Evolutionary conservation across 2,888 invertebrate species (phyloP).

Genomic region (Myopa testacea): DNA sequence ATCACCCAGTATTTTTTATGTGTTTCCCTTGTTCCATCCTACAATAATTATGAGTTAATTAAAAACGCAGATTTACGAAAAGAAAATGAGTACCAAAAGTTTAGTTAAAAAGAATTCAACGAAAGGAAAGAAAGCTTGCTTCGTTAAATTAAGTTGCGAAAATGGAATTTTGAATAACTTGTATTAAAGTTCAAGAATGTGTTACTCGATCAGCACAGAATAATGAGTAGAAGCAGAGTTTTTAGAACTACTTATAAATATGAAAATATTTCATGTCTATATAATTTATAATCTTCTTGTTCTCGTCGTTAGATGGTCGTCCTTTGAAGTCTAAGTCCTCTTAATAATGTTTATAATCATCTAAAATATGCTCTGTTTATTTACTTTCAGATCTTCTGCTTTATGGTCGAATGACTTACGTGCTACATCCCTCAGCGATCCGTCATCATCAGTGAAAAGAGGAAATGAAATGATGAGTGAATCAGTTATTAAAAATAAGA

Average conservation of each 20-base stretch:
- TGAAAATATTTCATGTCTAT: neutral
- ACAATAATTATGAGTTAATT: conserved; percentile 26
- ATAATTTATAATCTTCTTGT: neutral
- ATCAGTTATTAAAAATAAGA: neutral
- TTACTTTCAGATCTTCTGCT: too few relatives aligned
- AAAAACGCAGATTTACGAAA: neutral
- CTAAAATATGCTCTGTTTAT: neutral
- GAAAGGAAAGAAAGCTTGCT: too few relatives aligned
- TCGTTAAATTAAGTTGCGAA: too few relatives aligned
- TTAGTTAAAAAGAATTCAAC: too few relatives aligned
- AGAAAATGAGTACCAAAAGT: too few relatives aligned
- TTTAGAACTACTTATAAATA: too few relatives aligned
- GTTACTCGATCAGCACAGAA: too few relatives aligned
- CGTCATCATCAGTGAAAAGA: too few relatives aligned
- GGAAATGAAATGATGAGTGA: neutral
- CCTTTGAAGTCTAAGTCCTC: neutral
- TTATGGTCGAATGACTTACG: neutral
- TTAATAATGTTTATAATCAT: too few relatives aligned
- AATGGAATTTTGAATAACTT: too few relatives aligned
- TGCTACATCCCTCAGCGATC: neutral
- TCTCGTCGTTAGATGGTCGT: neutral
- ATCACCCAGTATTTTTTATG: conserved; percentile 23
- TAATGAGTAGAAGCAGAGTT: too few relatives aligned
- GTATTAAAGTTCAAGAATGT: too few relatives aligned
- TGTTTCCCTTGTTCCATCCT: neutral